phyloP scores from a whole-genome alignment of 2,113 vertebrate species.

The Chascanopsetta lugubris region DNA sequence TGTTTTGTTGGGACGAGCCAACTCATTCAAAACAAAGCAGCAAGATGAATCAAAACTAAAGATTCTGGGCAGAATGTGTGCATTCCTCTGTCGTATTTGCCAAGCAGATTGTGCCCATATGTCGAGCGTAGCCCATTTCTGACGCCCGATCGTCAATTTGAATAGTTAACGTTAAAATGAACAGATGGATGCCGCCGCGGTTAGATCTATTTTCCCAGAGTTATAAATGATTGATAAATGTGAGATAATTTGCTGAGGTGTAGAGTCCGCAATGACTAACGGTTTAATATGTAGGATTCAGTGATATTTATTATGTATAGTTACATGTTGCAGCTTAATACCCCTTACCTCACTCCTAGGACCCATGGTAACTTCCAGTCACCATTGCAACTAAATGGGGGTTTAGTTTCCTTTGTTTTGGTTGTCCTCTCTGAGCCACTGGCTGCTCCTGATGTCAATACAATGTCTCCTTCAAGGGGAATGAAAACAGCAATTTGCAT shows the following conservation, averaged over 20 bases:
- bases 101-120: slow-evolving; percentile 54
- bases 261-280: slow-evolving; percentile 20
- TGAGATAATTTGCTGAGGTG: slow-evolving; percentile 7
- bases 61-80: slow-evolving; percentile 55
- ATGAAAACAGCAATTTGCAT: too few species aligned
- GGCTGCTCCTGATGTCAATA: too few species aligned
- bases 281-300: too few species aligned
- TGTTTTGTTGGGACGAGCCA: slow-evolving; percentile 60
- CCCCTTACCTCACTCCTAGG: too few species aligned
- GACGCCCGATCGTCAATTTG: slow-evolving; percentile 26
- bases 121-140: slow-evolving; percentile 26
- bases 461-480: too few species aligned
- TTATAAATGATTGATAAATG: slow-evolving; percentile 15
- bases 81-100: slow-evolving; percentile 45
- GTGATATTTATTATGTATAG: too few species aligned
- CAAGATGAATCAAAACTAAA: slow-evolving; percentile 56
- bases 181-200: neutral
- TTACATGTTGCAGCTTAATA: too few species aligned
- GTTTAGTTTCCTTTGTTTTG: too few species aligned
- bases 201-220: slow-evolving; percentile 11
- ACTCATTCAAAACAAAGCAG: slow-evolving; percentile 60
- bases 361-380: too few species aligned
- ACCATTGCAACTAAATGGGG: too few species aligned
- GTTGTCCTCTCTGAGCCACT: too few species aligned
- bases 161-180: slow-evolving; percentile 43